Evolutionary conservation across 2,113 vertebrate genomes (phyloP).

Genomic region (Sander lucioperca): DNA sequence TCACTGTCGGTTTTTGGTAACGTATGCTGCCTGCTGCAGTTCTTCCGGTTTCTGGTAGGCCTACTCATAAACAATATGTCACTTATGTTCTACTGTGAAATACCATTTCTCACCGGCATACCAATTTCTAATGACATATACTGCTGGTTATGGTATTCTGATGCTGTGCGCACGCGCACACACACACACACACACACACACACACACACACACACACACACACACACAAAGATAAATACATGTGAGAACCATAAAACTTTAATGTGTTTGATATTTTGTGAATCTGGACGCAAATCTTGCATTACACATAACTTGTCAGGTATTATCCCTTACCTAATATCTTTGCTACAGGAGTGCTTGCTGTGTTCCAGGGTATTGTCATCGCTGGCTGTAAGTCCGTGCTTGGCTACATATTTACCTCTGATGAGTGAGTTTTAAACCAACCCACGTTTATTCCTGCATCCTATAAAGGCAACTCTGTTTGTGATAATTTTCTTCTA

Average conservation of each 20-base stretch:
- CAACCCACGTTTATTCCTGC: slow-evolving; percentile 5
- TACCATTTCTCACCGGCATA: too few relatives aligned
- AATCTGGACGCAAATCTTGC: not conserved
- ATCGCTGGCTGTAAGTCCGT: slow-evolving; percentile 80
- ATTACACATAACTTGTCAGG: not conserved
- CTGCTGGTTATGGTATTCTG: too few relatives aligned
- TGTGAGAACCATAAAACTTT: not conserved
- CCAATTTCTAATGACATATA: too few relatives aligned
- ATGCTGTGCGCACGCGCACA: too few relatives aligned
- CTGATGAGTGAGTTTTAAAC: slow-evolving; percentile 85
- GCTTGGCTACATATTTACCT: slow-evolving; percentile 88
- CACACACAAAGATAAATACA: not conserved
- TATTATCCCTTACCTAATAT: slow-evolving; percentile 2
- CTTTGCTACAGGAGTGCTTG: slow-evolving; percentile 78
- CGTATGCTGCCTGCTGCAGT: too few relatives aligned
- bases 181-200: too few relatives aligned
- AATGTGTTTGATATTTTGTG: not conserved
- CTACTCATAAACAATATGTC: too few relatives aligned
- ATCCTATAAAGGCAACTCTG: not conserved
- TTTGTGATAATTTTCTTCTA: slow-evolving; percentile 11
- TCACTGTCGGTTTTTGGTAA: too few relatives aligned
- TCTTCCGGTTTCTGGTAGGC: too few relatives aligned
- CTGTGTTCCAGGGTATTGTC: slow-evolving; percentile 80
- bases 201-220: too few relatives aligned
- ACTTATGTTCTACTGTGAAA: too few relatives aligned